Conservation (phyloP, 1,140 invertebrate species). For the Neodiprion fabricii region DNA sequence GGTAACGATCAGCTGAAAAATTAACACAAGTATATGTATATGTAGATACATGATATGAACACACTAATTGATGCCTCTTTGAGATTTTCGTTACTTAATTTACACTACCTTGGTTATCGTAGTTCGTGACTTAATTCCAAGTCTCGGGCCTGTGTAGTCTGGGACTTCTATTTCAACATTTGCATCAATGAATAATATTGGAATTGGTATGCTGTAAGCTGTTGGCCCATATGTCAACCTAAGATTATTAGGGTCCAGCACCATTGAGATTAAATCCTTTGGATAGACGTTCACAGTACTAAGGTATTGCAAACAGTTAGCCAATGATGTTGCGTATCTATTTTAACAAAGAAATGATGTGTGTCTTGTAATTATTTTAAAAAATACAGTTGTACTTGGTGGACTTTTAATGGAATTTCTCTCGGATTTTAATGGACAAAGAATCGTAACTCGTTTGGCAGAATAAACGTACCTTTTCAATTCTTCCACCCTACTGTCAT, state of each 20-base stretch:
- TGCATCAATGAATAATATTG: constrained; percentile 64
- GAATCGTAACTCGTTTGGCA: too few species aligned
- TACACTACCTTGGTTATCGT: constrained; percentile 54
- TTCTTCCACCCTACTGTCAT: constrained; percentile 56
- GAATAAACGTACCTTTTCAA: constrained; percentile 39
- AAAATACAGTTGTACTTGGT: not conserved
- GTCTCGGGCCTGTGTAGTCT: constrained; percentile 62
- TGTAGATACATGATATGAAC: constrained; percentile 1
- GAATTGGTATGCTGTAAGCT: constrained; percentile 45
- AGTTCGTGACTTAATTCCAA: constrained; percentile 47
- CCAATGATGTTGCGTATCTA: constrained; percentile 53
- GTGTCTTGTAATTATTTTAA: too few species aligned
- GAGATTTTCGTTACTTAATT: too few species aligned
- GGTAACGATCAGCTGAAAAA: too few species aligned
- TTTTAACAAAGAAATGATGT: not conserved
- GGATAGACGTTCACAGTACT: constrained; percentile 57
- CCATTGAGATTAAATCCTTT: constrained; percentile 57
- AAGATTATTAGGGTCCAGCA: constrained; percentile 58
- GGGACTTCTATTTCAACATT: constrained; percentile 65
- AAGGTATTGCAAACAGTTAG: constrained; percentile 60
- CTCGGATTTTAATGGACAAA: not conserved
- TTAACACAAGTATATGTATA: constrained; percentile 3
- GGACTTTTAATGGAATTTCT: not conserved
- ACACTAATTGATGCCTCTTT: too few species aligned
- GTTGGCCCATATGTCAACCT: constrained; percentile 53